Percentiles rank a stretch among this genome's conserved stretches.
phyloP scores from a whole-genome alignment of 2,113 vertebrate species.

The Bettongia penicillata region DNA sequence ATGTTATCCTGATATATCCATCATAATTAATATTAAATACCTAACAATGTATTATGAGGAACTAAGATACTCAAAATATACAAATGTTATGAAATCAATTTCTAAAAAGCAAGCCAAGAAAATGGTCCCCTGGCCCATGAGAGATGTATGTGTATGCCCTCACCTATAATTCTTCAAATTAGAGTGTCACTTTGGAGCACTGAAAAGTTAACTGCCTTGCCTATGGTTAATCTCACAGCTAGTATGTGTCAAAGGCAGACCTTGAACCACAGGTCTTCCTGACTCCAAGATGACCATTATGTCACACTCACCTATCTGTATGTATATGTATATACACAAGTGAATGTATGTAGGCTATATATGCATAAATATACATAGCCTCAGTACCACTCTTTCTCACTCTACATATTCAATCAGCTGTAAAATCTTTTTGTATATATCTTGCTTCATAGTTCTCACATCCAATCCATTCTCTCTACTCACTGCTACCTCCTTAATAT shows the following conservation, averaged over 20 bases:
- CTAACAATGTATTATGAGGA: not conserved
- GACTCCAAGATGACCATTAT: not conserved
- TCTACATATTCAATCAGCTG: not conserved
- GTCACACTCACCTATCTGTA: not conserved
- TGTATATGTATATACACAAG: not conserved
- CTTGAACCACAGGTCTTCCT: too few species aligned
- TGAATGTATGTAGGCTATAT: not conserved
- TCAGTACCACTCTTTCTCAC: not conserved
- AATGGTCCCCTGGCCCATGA: not conserved
- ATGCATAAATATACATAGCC: not conserved
- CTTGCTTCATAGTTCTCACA: not conserved
- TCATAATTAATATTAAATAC: not conserved
- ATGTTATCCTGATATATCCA: not conserved
- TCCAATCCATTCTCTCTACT: not conserved
- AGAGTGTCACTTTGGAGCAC: not conserved
- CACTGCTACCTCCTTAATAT: not conserved
- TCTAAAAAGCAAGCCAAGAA: not conserved
- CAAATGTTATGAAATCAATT: not conserved
- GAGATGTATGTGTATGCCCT: not conserved
- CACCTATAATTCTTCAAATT: not conserved
- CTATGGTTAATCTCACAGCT: not conserved
- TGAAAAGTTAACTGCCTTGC: not conserved
- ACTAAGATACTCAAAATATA: not conserved
- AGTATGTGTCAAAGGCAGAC: not conserved
- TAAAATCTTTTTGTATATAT: not conserved